Evolutionary conservation across 2,797 vertebrate species (phyloP), one percentile per base, ranked within the genome.

Genomic region (Rhodeus uyekii): DNA sequence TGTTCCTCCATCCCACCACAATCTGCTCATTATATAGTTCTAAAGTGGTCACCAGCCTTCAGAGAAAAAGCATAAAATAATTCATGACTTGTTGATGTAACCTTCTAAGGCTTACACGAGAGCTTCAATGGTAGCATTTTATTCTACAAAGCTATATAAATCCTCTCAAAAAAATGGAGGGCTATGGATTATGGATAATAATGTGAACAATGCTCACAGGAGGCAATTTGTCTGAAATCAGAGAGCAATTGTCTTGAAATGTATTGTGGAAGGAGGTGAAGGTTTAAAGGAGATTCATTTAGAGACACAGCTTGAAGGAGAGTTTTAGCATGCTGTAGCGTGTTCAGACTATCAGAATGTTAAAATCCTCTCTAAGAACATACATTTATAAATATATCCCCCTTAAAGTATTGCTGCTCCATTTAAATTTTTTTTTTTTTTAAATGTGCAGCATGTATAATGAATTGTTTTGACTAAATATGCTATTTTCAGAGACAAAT

Each of bases 21-120:
- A 27, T 27, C 18, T 55, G 38, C 10, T 53, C 76, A 44, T 83
- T 42, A 68, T 24, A 64, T 61, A 16, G 73, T 16, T 29, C 44
- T 61, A 82, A 29, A 60, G 44, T 53, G 72, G 36, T 79, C 48
- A 69, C 64, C 8, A 46, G 24, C 50, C 44, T 65, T 65, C 8
- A 8, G 24, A 65, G 61, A 44, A 76, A 44, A 65, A 67, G 24
- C 48, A 68, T 67, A 64, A 82, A 58, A 68, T 16, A 76, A 76
- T 55, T 53, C 80, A 48, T 34, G 29, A 65, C 60, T 38, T 13
- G 1, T 8, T 48, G 22, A 74, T 39, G 42, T 53, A 53, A 64
- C 55, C 36, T 32, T 60, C 32, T 9, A 65, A 36, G 10, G 55
- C 48, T 69, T 18, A 50, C 42, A 77, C 18, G 4, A 64, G 32